A percentile compares a stretch with the other conserved stretches of the same genome.
These are phyloP conservation scores for Micromussa lordhowensis DNA, from an alignment of 92 coral and sea anemone genomes.

Conservation along the genomic window DNA sequence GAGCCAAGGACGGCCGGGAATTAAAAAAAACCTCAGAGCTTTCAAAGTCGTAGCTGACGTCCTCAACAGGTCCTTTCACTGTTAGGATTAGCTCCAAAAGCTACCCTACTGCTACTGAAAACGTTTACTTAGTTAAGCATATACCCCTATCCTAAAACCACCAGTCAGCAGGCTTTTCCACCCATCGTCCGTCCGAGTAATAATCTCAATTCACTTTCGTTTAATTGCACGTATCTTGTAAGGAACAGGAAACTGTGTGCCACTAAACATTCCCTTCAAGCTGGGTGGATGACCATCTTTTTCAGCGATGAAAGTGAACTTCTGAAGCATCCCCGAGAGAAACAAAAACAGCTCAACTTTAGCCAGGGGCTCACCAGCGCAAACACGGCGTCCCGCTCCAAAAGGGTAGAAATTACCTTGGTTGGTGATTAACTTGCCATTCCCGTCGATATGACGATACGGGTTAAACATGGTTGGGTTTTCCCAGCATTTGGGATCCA, in stretches of 20 bases:
- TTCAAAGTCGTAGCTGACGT: no score
- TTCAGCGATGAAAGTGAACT: slow-evolving; percentile 44
- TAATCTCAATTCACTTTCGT: background rate
- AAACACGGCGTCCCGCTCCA: slow-evolving; percentile 80
- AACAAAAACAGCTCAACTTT: slow-evolving; percentile 69
- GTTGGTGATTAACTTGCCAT: slow-evolving; percentile 55
- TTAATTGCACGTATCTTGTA: slow-evolving; percentile 4
- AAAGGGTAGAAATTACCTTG: slow-evolving; percentile 73
- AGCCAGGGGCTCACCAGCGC: slow-evolving; percentile 73
- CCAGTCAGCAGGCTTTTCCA: no score
- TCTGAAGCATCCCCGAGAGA: slow-evolving; percentile 63
- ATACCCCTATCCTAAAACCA: no score
- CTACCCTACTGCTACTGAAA: no score
- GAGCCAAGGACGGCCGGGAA: no score
- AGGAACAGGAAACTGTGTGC: background rate
- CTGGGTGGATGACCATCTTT: slow-evolving; percentile 5
- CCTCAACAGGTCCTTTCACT: no score
- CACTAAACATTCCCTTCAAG: background rate
- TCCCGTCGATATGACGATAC: slow-evolving; percentile 64
- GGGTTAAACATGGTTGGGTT: slow-evolving; percentile 46
- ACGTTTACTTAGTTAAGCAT: no score
- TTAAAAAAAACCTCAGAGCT: no score
- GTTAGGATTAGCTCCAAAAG: no score
- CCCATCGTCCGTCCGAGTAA: no score
- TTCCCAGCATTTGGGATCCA: slow-evolving; percentile 47